These are phyloP conservation scores for Drosophila gunungcola DNA, from an alignment of 1,140 invertebrate genomes.

Conservation along the genomic window DNA sequence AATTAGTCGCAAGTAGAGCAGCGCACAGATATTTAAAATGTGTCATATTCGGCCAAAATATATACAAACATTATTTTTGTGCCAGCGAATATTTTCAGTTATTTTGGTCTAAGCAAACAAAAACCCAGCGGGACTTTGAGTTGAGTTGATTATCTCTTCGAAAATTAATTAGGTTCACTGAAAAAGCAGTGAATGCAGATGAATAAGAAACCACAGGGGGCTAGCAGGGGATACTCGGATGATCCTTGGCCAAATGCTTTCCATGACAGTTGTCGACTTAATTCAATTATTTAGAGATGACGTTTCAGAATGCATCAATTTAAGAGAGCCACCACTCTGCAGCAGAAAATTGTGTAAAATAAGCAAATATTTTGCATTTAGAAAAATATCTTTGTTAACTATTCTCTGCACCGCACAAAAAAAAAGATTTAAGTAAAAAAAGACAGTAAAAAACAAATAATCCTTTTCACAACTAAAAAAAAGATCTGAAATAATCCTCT, in stretches of 20 bases:
- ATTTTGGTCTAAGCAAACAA: constrained; percentile 28
- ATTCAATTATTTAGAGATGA: constrained; percentile 59
- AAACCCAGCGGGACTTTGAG: constrained; percentile 13
- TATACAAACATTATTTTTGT: constrained; percentile 33
- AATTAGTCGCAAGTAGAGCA: constrained; percentile 67
- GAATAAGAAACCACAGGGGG: not conserved
- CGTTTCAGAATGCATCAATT: constrained; percentile 50
- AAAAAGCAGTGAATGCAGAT: not conserved
- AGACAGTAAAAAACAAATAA: no score
- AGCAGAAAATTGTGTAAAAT: constrained; percentile 16
- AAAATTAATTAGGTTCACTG: constrained; percentile 25
- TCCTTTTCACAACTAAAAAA: no score
- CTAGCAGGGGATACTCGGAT: not conserved
- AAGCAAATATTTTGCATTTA: constrained; percentile 4
- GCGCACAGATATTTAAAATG: constrained; percentile 31
- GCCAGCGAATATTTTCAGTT: constrained; percentile 20
- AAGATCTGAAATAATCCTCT: no score
- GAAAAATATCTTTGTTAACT: not conserved
- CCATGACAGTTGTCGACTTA: constrained; percentile 43
- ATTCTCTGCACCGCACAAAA: not conserved
- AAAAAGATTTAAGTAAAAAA: no score
- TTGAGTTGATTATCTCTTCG: not conserved
- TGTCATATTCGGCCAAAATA: constrained; percentile 59
- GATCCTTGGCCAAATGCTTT: constrained; percentile 31
- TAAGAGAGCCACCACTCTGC: constrained; percentile 1